A percentile compares a stretch with the other conserved stretches of the same genome.
Evolutionary conservation across 2,113 vertebrate genomes (phyloP).

Genomic region (Ameiurus melas): DNA sequence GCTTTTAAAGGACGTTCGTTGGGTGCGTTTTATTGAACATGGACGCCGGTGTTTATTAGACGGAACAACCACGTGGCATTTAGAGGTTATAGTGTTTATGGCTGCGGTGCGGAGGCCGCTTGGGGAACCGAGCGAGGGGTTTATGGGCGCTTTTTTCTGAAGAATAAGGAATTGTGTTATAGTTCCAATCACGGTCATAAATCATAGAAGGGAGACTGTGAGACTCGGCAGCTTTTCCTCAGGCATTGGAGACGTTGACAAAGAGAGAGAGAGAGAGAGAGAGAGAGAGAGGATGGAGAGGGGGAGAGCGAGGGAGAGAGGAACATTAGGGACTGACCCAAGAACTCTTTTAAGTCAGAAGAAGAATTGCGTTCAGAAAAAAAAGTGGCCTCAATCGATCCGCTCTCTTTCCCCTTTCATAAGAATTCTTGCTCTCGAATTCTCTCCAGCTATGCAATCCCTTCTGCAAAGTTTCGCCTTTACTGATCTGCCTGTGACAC

Average conservation of each 20-base stretch:
- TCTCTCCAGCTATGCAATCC: slow-evolving; percentile 22
- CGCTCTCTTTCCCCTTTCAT: slow-evolving; percentile 20
- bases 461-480: slow-evolving; percentile 20
- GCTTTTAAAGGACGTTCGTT: slow-evolving; percentile 25
- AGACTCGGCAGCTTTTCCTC: slow-evolving; percentile 18
- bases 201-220: slow-evolving; percentile 11
- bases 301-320: neutral
- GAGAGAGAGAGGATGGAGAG: neutral
- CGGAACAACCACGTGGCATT: neutral
- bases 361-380: neutral
- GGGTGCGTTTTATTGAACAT: neutral
- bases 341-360: neutral
- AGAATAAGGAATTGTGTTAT: slow-evolving; percentile 33
- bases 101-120: neutral
- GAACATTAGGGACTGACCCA: neutral
- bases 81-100: slow-evolving; percentile 38
- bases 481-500: slow-evolving; percentile 14
- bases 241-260: slow-evolving; percentile 12
- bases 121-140: neutral
- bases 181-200: slow-evolving; percentile 35
- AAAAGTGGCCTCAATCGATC: slow-evolving; percentile 16
- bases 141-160: neutral
- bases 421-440: slow-evolving; percentile 12
- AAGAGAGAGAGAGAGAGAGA: neutral
- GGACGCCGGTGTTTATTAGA: slow-evolving; percentile 15